Base-by-base conservation (phyloP, 2,888 invertebrate species). In the Agonum fuliginosum region DNA sequence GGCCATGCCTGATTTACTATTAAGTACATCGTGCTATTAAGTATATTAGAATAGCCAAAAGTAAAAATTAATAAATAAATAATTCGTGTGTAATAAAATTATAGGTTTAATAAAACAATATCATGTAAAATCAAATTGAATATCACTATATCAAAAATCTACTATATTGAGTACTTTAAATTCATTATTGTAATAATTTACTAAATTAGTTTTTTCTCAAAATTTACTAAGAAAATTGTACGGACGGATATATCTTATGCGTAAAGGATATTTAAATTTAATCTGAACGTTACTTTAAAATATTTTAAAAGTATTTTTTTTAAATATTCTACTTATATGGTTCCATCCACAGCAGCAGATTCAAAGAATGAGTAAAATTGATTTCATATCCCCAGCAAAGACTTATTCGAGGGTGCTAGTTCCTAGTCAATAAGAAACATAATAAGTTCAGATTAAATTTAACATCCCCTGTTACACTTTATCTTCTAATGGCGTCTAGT, bases 1-100 rank as follows among this genome's bases (percentile, higher is more conserved):
- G 78, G 72, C 69, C 74, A 70, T 41, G 37, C 8, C 5, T 20
- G 19, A 75, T 34, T 76, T 78, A 73, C 65, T 62, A 65, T 27
- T 65, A n/a, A n/a, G n/a, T n/a, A n/a, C n/a, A n/a, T n/a, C n/a
- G n/a, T n/a, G n/a, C n/a, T 37, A 37, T 22, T 24, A 20, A 10
- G 54, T 54, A 24, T 24, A 54, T 20, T 54, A 51, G 3, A 24
- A 24, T 54, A 22, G 24, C 10, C 34, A 17, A 17, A 34, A 34
- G 10, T 30, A 12, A 22, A 58, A 65, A 65, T 65, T 14, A 48
- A 65, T 65, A 30, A 65, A 65, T 65, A 48, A 48, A 65, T 65
- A 30, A 65, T 37, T 65, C 20, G 20, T 65, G 37, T 65, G 34
- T 65, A 34, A 65, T 34, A 14, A 65, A 65, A 34, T 37, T 65